Percentiles rank a stretch among this genome's conserved stretches.
Evolutionary conservation across 2,797 vertebrate species (phyloP).

Genomic region (Sebastes vulpes): DNA sequence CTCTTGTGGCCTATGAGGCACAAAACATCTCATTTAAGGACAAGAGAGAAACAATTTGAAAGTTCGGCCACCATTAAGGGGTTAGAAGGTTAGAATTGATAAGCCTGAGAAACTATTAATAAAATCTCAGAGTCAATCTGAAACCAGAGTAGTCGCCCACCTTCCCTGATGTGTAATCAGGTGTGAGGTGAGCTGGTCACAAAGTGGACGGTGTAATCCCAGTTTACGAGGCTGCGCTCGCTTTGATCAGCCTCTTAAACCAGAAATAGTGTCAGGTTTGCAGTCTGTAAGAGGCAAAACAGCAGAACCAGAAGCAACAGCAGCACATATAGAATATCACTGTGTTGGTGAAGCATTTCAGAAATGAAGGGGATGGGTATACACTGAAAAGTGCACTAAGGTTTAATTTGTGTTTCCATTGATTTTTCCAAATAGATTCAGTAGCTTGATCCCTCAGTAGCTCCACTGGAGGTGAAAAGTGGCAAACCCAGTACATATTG

Average conservation of each 20-base stretch:
- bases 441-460: not conserved
- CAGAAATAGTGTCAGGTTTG: slow-evolving; percentile 13
- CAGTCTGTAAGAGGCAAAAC: not conserved
- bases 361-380: too few relatives aligned
- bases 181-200: not conserved
- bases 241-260: slow-evolving; percentile 6
- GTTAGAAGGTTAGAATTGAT: not conserved
- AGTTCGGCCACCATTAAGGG: not conserved
- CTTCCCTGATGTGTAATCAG: not conserved
- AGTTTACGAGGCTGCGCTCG: not conserved
- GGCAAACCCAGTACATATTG: not conserved
- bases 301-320: not conserved
- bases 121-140: not conserved
- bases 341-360: not conserved
- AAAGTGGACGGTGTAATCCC: slow-evolving; percentile 11
- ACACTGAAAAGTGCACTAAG: too few relatives aligned
- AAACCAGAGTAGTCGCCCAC: not conserved
- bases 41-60: not conserved
- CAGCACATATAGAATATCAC: slow-evolving; percentile 2
- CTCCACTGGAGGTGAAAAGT: not conserved
- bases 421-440: not conserved
- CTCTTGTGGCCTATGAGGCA: not conserved
- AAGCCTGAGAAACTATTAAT: not conserved
- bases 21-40: not conserved
- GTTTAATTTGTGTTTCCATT: not conserved